Base-by-base conservation (phyloP, 1,140 invertebrate genomes). In the Halictus rubicundus region DNA sequence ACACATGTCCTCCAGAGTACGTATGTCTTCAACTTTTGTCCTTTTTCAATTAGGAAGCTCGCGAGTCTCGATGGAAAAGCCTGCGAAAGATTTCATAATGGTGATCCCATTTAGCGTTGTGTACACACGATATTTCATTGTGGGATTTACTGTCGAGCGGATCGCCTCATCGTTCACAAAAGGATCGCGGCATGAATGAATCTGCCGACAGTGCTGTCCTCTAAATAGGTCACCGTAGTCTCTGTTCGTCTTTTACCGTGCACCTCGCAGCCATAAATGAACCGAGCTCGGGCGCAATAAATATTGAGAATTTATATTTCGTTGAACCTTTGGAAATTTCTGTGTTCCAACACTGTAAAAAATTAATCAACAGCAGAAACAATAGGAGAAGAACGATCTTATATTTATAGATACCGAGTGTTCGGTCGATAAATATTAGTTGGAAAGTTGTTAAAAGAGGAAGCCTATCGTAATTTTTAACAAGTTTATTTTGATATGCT, bases 161-260 rank as follows among this genome's bases (percentile, higher is more conserved):
- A 76, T 46, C 66, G 66, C 27, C 61, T 77, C 42, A n/a, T 25
- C 27, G 42, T n/a, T 61, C 23, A 71, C 60, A 72, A 72, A 78
- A 72, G 76, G 60, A 54, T 37, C 46, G 7, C 59, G 46, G 60
- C 68, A 78, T 78, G 76, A 78, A 78, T 78, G 76, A 72, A 72
- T 42, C 68, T 27, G 37, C 49, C 60, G 68, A 78, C 76, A 57
- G 61, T 57, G 46, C 46, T 27, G 59, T 21, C 52, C 46, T 69
- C 23, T 46, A 80, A 80, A 65, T 80, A 64, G 78, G 78, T 68
- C 65, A 69, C 37, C 42, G 57, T 77, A 69, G 68, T 72, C 61
- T 10, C 46, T 21, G 12, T 42, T 42, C 25, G 39, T 23, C 3
- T n/a, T 32, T 57, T 60, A 12, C 37, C 25, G 19, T 46, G 25